These are phyloP conservation scores for Atta texana DNA, from an alignment of 1,140 invertebrate species.

Conservation along the genomic window DNA sequence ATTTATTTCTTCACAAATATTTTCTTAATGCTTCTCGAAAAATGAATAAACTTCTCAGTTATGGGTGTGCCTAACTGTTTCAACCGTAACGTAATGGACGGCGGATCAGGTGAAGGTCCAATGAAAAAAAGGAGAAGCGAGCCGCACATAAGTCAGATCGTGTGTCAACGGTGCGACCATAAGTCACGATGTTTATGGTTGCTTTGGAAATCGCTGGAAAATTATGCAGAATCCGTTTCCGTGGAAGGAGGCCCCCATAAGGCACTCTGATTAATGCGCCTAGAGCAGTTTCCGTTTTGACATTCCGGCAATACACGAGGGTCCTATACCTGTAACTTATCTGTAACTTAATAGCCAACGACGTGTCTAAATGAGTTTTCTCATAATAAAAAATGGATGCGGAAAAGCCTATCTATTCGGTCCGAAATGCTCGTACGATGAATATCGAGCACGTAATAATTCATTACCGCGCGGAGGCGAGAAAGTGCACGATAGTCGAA, in stretches of 20 bases:
- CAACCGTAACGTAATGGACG: slow-evolving; percentile 18
- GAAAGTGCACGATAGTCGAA: slow-evolving; percentile 60
- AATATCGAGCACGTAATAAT: slow-evolving; percentile 53
- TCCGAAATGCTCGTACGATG: slow-evolving; percentile 24
- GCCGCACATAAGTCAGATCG: slow-evolving; percentile 57
- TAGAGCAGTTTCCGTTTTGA: neutral
- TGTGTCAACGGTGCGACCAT: slow-evolving; percentile 68
- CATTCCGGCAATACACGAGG: neutral
- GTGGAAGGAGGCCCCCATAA: neutral
- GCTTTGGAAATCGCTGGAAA: slow-evolving; percentile 72
- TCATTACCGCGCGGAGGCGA: slow-evolving; percentile 35
- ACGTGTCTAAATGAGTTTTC: neutral
- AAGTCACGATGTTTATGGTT: slow-evolving; percentile 76
- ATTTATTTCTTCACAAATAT: neutral
- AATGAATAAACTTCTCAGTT: slow-evolving; percentile 1
- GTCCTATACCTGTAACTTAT: neutral
- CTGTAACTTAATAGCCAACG: neutral
- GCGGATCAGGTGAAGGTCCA: slow-evolving; percentile 53
- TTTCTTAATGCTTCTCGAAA: neutral
- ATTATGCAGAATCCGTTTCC: slow-evolving; percentile 73
- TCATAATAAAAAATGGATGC: slow-evolving; percentile 5
- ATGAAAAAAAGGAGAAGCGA: neutral
- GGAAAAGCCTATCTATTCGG: slow-evolving; percentile 38
- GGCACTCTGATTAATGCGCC: neutral
- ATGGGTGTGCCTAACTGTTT: slow-evolving; percentile 39